Conservation (phyloP, 2,113 vertebrate genomes). For the Bothrops jararaca region DNA sequence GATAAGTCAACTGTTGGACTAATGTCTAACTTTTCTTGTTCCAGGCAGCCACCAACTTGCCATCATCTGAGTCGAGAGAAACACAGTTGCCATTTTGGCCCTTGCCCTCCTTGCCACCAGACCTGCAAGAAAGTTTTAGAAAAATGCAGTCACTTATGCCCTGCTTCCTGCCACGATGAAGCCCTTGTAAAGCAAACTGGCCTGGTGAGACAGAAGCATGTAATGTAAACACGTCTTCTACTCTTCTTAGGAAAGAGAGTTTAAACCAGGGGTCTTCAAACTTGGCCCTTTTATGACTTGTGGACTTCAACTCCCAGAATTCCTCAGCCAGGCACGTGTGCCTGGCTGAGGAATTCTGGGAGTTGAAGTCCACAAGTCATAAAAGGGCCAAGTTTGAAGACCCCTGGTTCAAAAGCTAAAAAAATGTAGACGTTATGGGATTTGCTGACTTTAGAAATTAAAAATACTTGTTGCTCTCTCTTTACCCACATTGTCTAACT, state of each 20-base stretch:
- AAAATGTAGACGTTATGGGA: rapidly evolving
- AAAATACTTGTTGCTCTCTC: background rate
- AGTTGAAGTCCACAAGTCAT: too few species aligned
- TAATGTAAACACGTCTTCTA: background rate
- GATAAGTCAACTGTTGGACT: constrained; percentile 1
- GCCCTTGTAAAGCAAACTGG: constrained; percentile 78
- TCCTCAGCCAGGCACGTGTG: too few species aligned
- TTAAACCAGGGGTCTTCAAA: background rate
- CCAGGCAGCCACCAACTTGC: constrained; percentile 76
- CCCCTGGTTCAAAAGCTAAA: background rate
- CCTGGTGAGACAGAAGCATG: constrained; percentile 63
- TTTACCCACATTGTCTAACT: background rate
- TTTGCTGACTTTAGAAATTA: rapidly evolving
- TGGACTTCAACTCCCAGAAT: too few species aligned
- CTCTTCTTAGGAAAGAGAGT: background rate
- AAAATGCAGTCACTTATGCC: constrained; percentile 73
- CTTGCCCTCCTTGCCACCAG: constrained; percentile 80
- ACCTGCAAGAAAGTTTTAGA: constrained; percentile 71
- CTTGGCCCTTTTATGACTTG: too few species aligned
- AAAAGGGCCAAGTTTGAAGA: too few species aligned
- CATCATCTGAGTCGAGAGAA: constrained; percentile 79
- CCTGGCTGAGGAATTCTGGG: too few species aligned
- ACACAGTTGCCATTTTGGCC: constrained; percentile 82
- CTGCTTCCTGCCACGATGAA: constrained; percentile 80
- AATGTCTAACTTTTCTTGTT: constrained; percentile 40